Base-by-base conservation (phyloP, 92 coral and sea anemone species). In the Plumapathes pennacea region DNA sequence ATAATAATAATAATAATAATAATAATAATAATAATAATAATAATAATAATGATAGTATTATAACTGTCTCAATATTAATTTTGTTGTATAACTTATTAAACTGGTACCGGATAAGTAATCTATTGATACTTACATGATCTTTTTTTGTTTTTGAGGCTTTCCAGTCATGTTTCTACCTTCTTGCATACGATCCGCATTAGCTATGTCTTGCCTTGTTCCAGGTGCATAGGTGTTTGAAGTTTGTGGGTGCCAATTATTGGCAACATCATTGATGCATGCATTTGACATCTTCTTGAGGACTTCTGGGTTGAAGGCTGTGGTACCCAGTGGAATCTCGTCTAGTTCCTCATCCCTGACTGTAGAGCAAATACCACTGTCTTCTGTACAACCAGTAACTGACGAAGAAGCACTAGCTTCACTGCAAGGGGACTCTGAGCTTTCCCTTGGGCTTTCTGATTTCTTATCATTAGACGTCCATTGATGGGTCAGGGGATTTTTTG, bases 321-420 rank as follows among this genome's bases (percentile, higher is more conserved):
- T 68, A 64, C 74, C 88, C 13, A 94, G 83, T 0, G 96, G 96
- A 14, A 94, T 94, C 62, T 94, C 99, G 44, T 94, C 99, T 48
- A 94, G 63, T 42, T 94, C 96, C 27, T 94, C 99, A 39, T 94
- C 96, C 39, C 96, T 70, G 10, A 90, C 96, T 3, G 96, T 88
- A 5, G 99, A 94, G 30, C 94, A 76, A n/a, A 91, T 88, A 1
- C 99, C 99, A 84, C 96, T 88, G 57, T 94, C 99, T 50, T 83
- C 96, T 10, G 98, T 82, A 64, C 98, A 80, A 46, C 97, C 72
- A 8, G 94, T 77, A 15, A 68, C 84, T 17, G 97, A 90, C 4
- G 94, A 77, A 3, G 94, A 80, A 0, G 97, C 80, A 55, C 91
- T 88, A 47, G 74, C 76, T 49, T 94, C 99, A 57, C 95, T 82